These are phyloP conservation scores for Otolemur garnettii DNA, from an alignment of 2,113 vertebrate species.

Conservation along the genomic window DNA sequence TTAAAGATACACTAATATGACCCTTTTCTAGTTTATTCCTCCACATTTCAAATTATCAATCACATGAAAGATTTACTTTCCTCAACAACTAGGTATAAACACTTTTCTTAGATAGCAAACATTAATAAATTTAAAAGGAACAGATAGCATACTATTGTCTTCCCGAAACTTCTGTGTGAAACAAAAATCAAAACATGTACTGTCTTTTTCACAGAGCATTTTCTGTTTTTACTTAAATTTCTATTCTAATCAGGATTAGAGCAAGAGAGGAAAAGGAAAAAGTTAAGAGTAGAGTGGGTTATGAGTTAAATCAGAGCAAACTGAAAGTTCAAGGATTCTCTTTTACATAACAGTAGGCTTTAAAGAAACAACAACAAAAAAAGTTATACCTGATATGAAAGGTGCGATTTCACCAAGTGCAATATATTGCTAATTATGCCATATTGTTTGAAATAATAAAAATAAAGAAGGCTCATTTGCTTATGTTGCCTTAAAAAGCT, in stretches of 20 bases:
- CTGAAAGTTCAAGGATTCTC: constrained; percentile 80
- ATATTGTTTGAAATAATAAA: constrained; percentile 80
- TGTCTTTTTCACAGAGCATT: constrained; percentile 65
- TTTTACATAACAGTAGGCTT: constrained; percentile 79
- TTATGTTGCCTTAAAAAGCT: constrained; percentile 83
- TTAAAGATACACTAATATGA: constrained; percentile 27
- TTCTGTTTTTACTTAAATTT: constrained; percentile 78
- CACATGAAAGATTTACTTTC: constrained; percentile 83
- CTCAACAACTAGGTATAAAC: constrained; percentile 80
- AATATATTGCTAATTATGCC: constrained; percentile 85
- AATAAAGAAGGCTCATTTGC: constrained; percentile 80
- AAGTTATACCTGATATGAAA: constrained; percentile 89
- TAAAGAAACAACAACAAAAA: constrained; percentile 82
- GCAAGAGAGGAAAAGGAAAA: constrained; percentile 77
- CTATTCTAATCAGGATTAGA: constrained; percentile 83
- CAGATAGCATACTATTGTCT: constrained; percentile 67
- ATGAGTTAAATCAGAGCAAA: constrained; percentile 77
- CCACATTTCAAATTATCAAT: constrained; percentile 84
- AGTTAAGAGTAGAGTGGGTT: constrained; percentile 81
- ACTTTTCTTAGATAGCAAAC: constrained; percentile 82
- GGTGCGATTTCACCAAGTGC: constrained; percentile 87
- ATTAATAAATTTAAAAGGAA: constrained; percentile 65
- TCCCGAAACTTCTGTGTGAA: constrained; percentile 71
- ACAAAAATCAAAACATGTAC: constrained; percentile 81
- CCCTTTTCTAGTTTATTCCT: constrained; percentile 66